Evolutionary conservation across 2,797 vertebrate species (phyloP).

Genomic region (Acanthopagrus latus): DNA sequence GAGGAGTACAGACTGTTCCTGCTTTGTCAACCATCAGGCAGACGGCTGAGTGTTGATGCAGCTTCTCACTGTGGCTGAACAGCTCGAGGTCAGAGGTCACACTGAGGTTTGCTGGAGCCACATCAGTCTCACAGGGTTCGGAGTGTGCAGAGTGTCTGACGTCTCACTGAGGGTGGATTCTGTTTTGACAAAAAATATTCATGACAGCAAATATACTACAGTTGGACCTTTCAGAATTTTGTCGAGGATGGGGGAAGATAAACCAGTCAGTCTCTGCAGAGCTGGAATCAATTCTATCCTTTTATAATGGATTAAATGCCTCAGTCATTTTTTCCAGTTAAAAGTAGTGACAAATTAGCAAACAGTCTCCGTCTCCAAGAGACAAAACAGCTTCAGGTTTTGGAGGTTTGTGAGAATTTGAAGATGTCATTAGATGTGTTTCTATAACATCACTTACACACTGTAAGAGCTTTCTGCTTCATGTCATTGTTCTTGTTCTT

Average conservation of each 20-base stretch:
- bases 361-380: not conserved
- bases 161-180: not conserved
- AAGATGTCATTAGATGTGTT: no score
- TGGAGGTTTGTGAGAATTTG: not conserved
- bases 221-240: not conserved
- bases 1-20: conserved; percentile 63
- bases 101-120: conserved; percentile 17
- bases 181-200: not conserved
- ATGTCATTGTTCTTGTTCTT: no score
- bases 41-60: conserved; percentile 23
- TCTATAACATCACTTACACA: no score
- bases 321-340: not conserved
- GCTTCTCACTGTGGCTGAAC: conserved; percentile 31
- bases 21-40: conserved; percentile 27
- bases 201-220: not conserved
- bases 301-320: no score
- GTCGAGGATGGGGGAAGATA: not conserved
- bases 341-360: not conserved
- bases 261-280: not conserved
- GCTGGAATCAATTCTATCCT: not conserved
- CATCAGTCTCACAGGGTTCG: not conserved
- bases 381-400: not conserved
- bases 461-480: no score
- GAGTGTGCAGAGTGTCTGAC: conserved; percentile 14
- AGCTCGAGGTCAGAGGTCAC: conserved; percentile 51